These are phyloP conservation scores for Temnothorax rugatulus DNA, from an alignment of 2,888 invertebrate genomes.

Conservation along the genomic window DNA sequence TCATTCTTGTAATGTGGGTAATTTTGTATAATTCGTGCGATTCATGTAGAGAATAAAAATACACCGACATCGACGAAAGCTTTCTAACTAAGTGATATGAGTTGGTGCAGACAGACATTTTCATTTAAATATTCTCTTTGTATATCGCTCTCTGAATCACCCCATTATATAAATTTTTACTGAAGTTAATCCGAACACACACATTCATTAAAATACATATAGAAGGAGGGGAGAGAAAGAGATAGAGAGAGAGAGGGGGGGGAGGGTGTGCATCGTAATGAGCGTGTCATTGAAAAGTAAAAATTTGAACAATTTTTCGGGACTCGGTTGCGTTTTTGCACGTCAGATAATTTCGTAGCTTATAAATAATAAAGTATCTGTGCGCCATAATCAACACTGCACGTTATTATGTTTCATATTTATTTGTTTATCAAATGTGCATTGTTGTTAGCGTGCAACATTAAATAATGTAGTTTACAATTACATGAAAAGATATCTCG, in stretches of 20 bases:
- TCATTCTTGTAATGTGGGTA: slow-evolving; percentile 37
- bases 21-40: slow-evolving; percentile 40
- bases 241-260: not conserved
- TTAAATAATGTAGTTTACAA: slow-evolving; percentile 42
- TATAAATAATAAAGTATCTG: slow-evolving; percentile 24
- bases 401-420: slow-evolving; percentile 31
- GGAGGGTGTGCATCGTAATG: not conserved
- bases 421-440: slow-evolving; percentile 26
- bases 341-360: slow-evolving; percentile 15
- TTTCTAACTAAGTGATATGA: slow-evolving; percentile 45
- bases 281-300: slow-evolving; percentile 16
- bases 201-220: not conserved
- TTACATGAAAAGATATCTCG: slow-evolving; percentile 38
- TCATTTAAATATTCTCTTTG: slow-evolving; percentile 52
- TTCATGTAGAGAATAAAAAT: slow-evolving; percentile 40
- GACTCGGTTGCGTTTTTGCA: slow-evolving; percentile 7
- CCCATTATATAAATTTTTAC: slow-evolving; percentile 48
- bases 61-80: slow-evolving; percentile 32
- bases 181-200: slow-evolving; percentile 37
- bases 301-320: slow-evolving; percentile 24
- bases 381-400: slow-evolving; percentile 24
- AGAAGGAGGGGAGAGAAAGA: too few relatives aligned
- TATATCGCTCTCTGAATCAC: slow-evolving; percentile 37
- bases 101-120: slow-evolving; percentile 47
- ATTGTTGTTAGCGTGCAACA: slow-evolving; percentile 13